Evolutionary conservation across 1,140 invertebrate genomes (phyloP).

Genomic region (Heliconius himera): DNA sequence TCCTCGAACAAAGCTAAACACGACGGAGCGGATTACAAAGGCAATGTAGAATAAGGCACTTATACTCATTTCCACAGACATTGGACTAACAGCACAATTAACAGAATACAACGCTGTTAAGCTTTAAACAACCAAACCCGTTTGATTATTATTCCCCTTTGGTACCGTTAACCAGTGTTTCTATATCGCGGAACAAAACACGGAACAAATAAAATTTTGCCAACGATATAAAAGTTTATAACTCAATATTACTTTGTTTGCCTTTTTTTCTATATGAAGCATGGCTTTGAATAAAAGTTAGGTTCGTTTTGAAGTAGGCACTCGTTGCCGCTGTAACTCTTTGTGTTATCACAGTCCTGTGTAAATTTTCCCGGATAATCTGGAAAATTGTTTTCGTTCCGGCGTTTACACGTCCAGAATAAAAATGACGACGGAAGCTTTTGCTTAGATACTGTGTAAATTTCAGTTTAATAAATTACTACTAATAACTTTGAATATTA

Average conservation of each 20-base stretch:
- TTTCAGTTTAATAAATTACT: too few species aligned
- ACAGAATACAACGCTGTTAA: constrained; percentile 4
- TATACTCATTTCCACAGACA: not conserved
- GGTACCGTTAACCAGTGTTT: not conserved
- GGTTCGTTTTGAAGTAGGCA: constrained; percentile 27
- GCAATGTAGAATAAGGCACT: constrained; percentile 22
- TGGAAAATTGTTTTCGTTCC: constrained; percentile 19
- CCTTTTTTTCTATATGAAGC: constrained; percentile 29
- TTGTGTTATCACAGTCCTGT: constrained; percentile 32
- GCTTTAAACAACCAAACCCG: constrained; percentile 2
- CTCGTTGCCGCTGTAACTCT: constrained; percentile 17
- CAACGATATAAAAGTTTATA: constrained; percentile 28
- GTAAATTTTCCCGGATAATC: constrained; percentile 30
- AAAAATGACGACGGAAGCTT: not conserved
- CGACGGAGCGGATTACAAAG: constrained; percentile 3
- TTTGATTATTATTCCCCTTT: constrained; percentile 9
- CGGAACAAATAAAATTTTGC: constrained; percentile 6
- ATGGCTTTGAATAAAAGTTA: constrained; percentile 30
- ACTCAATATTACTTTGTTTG: constrained; percentile 34
- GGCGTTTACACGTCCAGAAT: not conserved
- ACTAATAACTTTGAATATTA: not conserved
- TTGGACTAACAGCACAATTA: constrained; percentile 5
- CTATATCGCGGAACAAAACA: constrained; percentile 4
- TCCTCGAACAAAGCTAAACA: constrained; percentile 2
- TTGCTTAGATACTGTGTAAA: not conserved